Percentiles rank a stretch among this genome's conserved stretches.
Evolutionary conservation across 1,140 invertebrate genomes (phyloP).

Genomic region (Neuroterus valhalla): DNA sequence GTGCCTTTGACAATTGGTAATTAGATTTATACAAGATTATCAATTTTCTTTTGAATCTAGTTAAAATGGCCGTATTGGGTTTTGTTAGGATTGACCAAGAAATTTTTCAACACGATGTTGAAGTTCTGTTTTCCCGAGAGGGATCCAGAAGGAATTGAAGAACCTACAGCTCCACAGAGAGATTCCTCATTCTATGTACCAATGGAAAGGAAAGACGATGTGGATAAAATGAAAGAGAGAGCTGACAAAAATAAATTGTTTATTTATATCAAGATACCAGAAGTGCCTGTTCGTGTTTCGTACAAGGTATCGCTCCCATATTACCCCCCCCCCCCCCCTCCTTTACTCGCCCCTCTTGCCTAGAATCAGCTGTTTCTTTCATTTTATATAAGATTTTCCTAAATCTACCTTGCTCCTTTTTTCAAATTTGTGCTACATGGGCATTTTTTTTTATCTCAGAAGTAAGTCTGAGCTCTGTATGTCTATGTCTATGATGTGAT

Average conservation of each 20-base stretch:
- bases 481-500: too few species aligned
- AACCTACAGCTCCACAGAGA: conserved; percentile 78
- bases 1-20: conserved; percentile 93
- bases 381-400: too few species aligned
- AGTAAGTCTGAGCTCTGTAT: too few species aligned
- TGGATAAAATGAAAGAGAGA: conserved; percentile 98
- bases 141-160: conserved; percentile 88
- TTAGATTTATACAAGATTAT: conserved; percentile 25
- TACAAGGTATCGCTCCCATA: conserved; percentile 82
- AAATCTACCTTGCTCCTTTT: too few species aligned
- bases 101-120: conserved; percentile 98
- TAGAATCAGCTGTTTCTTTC: too few species aligned
- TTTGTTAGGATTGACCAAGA: conserved; percentile 88
- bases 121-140: conserved; percentile 99
- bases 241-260: conserved; percentile 99
- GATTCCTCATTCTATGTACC: conserved; percentile 93
- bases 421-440: too few species aligned
- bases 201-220: conserved; percentile 91
- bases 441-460: too few species aligned
- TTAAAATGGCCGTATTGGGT: conserved; percentile 33
- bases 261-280: conserved; percentile 98
- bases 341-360: too few species aligned
- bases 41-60: conserved; percentile 24
- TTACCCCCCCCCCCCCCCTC: too few species aligned
- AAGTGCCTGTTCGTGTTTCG: conserved; percentile 96